Evolutionary conservation across 2,113 vertebrate genomes (phyloP).

Genomic region (Halichoerus grypus): DNA sequence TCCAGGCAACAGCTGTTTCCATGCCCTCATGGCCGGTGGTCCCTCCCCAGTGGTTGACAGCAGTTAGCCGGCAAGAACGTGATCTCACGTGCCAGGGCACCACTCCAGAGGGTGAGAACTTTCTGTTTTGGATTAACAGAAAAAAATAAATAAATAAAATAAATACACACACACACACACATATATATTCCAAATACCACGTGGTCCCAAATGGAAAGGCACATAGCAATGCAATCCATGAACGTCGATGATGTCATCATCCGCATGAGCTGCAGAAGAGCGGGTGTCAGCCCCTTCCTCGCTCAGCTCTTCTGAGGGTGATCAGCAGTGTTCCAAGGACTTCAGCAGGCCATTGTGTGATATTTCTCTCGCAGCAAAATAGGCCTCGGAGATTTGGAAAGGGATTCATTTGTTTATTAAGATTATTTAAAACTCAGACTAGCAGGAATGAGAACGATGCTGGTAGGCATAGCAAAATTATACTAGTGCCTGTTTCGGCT

Average conservation of each 20-base stretch:
- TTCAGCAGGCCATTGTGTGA: background rate
- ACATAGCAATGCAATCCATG: constrained; percentile 1
- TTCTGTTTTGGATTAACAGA: constrained; percentile 38
- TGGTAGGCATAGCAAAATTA: background rate
- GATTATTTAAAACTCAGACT: constrained; percentile 60
- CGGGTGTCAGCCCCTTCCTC: background rate
- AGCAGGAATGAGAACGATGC: constrained; percentile 27
- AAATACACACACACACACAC: background rate
- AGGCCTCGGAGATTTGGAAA: constrained; percentile 36
- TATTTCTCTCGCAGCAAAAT: background rate
- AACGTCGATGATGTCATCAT: background rate
- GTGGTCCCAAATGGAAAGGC: constrained; percentile 25
- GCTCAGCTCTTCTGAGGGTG: background rate
- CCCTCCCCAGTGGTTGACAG: background rate
- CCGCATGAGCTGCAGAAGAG: background rate
- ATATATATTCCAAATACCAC: constrained; percentile 37
- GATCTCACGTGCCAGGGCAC: constrained; percentile 45
- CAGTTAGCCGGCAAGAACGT: constrained; percentile 24
- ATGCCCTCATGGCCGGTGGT: background rate
- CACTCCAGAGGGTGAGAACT: background rate
- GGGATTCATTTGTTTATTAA: constrained; percentile 53
- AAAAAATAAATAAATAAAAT: background rate
- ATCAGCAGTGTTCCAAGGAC: background rate
- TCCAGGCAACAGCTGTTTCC: constrained; percentile 41
- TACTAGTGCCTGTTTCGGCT: background rate